Evolutionary conservation across 2,797 vertebrate genomes (phyloP), one percentile per base, ranked within the genome.

Genomic region (Salarias fasciatus): DNA sequence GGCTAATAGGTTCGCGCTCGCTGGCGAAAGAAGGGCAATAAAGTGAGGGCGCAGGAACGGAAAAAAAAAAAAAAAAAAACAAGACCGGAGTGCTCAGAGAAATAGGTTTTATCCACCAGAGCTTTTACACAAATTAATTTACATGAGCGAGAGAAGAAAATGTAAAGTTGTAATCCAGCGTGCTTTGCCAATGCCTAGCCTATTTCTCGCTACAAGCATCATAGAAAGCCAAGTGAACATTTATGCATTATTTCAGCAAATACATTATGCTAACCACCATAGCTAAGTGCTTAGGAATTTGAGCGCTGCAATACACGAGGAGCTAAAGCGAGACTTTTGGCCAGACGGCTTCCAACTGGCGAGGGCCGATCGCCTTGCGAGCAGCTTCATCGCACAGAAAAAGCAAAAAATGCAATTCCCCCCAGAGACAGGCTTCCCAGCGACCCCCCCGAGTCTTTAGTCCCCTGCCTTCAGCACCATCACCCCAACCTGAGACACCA

Each of bases 101-200:
- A 86, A 83, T 84, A 72, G 83, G 72, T 76, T 88, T 81, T 85
- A 84, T 84, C 84, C 85, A 74, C 84, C 69, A 69, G 52, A 78
- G 86, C 83, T 90, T 83, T 90, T 86, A 85, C 77, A 75, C 78
- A 87, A 84, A 90, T 89, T 83, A 82, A 91, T 90, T 89, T 86
- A 84, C 77, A 86, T 84, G 82, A 83, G 78, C n/a, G 30, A 66
- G 52, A 56, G 72, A 78, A 84, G 59, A 84, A 86, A 88, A 79
- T 86, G 73, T 83, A 70, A 85, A 77, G 67, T 72, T 90, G 77
- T 81, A 77, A 88, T 87, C 77, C 78, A 61, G 75, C 69, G 24
- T 60, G 70, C 79, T 77, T 82, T 81, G 66, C 73, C 79, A 82
- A 73, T 60, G 50, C 73, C 54, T 48, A 67, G 72, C 77, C 65